Conservation (phyloP, 2,888 invertebrate species). For the Barypeithes pellucidus region DNA sequence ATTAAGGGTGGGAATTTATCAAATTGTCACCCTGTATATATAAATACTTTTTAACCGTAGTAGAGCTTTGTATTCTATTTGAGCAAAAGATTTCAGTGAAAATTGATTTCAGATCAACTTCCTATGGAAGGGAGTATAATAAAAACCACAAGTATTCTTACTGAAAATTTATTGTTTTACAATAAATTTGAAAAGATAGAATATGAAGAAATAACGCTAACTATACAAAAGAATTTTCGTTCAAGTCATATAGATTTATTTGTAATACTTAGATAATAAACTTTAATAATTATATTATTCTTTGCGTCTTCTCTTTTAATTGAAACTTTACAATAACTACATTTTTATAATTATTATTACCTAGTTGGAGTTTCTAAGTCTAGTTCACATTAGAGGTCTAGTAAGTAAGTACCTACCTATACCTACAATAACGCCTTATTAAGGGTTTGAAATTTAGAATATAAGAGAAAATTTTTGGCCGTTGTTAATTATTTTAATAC, state of each 20-base stretch:
- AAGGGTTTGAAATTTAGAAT: constrained; percentile 45
- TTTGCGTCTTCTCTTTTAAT: constrained; percentile 34
- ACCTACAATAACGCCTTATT: constrained; percentile 42
- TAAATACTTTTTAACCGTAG: no score
- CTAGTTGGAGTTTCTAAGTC: constrained; percentile 41
- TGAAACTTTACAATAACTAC: constrained; percentile 47
- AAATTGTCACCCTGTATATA: no score
- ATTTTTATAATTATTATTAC: constrained; percentile 36
- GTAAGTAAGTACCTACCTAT: constrained; percentile 20
- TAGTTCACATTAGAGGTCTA: constrained; percentile 37
- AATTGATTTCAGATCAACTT: no score
- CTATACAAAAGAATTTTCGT: constrained; percentile 53
- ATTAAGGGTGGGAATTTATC: no score
- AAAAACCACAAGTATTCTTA: constrained; percentile 43
- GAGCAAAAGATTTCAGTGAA: no score
- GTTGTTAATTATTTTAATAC: constrained; percentile 22
- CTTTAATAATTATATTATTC: constrained; percentile 32
- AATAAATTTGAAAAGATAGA: constrained; percentile 56
- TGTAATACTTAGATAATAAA: constrained; percentile 28
- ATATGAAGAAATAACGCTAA: constrained; percentile 56
- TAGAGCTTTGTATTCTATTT: no score
- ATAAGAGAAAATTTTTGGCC: constrained; percentile 47
- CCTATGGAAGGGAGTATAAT: no score
- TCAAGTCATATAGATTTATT: constrained; percentile 30
- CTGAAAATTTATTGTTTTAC: constrained; percentile 57